Percentiles rank a stretch among this genome's conserved stretches.
phyloP scores from a whole-genome alignment of 2,888 invertebrate species.

The Ophioninae sp. region DNA sequence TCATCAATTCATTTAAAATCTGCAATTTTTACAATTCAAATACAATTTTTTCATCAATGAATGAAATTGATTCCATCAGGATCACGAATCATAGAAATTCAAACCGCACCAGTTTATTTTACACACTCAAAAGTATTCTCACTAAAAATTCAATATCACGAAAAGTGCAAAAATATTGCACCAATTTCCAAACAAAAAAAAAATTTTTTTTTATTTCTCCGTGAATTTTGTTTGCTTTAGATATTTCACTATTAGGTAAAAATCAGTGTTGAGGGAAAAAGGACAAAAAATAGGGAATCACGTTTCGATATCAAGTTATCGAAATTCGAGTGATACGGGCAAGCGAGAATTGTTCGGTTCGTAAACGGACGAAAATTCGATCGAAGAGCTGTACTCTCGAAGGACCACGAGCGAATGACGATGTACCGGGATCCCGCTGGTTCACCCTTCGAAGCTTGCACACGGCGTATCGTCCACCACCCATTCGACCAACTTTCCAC shows the following conservation, averaged over 20 bases:
- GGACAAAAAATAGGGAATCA: background rate
- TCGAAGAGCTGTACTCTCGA: slow-evolving; percentile 66
- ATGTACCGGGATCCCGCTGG: slow-evolving; percentile 46
- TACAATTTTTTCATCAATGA: background rate
- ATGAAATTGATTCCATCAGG: background rate
- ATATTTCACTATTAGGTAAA: background rate
- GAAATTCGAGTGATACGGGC: background rate
- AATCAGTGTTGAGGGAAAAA: background rate
- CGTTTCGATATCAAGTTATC: background rate
- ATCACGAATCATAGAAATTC: background rate
- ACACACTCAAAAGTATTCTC: background rate
- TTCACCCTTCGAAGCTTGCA: slow-evolving; percentile 59
- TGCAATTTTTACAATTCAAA: background rate
- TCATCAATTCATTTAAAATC: background rate
- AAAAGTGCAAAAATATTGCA: background rate
- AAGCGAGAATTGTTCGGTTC: slow-evolving; percentile 5
- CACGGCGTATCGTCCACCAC: slow-evolving; percentile 69
- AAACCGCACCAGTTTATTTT: background rate
- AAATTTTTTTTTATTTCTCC: background rate
- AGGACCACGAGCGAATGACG: slow-evolving; percentile 71
- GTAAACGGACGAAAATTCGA: slow-evolving; percentile 11
- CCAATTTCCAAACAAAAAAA: background rate
- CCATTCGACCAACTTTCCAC: slow-evolving; percentile 66
- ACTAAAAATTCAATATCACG: background rate
- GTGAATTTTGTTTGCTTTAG: slow-evolving; percentile 12